A percentile compares a stretch with the other conserved stretches of the same genome.
These are phyloP conservation scores for Xestia sexstrigata DNA, from an alignment of 2,888 invertebrate genomes.

Conservation along the genomic window DNA sequence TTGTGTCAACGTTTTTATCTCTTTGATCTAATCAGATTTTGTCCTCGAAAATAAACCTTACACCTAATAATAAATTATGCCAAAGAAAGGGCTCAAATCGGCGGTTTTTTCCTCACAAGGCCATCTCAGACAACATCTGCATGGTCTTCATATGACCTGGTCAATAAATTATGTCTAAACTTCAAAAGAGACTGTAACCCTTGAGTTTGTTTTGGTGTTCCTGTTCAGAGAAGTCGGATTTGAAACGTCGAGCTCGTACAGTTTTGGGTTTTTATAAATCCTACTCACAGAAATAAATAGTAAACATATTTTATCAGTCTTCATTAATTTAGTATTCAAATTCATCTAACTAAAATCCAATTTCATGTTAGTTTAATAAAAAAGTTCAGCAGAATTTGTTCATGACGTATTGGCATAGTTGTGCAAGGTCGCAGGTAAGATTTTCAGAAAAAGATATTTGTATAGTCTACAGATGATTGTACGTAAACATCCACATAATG, in stretches of 20 bases:
- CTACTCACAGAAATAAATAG: background rate
- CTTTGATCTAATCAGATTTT: slow-evolving; percentile 37
- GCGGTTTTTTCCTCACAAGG: background rate
- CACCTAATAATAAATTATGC: background rate
- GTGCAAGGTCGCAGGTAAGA: slow-evolving; percentile 49
- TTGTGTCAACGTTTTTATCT: slow-evolving; percentile 37
- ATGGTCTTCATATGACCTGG: background rate
- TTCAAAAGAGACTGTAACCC: background rate
- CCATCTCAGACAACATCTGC: background rate
- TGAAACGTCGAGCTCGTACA: background rate
- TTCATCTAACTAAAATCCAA: background rate
- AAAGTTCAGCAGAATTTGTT: slow-evolving; percentile 2
- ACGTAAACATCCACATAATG: slow-evolving; percentile 50
- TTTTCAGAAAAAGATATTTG: slow-evolving; percentile 49
- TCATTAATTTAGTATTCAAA: background rate
- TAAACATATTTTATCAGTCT: background rate
- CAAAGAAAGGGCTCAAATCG: background rate
- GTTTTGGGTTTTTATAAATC: background rate
- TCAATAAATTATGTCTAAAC: background rate
- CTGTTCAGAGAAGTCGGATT: background rate
- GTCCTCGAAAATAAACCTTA: slow-evolving; percentile 18
- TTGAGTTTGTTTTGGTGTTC: background rate
- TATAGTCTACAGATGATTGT: slow-evolving; percentile 51
- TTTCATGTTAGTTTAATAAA: slow-evolving; percentile 8
- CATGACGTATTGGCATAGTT: slow-evolving; percentile 31